Conservation (phyloP, 2,888 invertebrate species). For the Dinocampus coccinellae region DNA sequence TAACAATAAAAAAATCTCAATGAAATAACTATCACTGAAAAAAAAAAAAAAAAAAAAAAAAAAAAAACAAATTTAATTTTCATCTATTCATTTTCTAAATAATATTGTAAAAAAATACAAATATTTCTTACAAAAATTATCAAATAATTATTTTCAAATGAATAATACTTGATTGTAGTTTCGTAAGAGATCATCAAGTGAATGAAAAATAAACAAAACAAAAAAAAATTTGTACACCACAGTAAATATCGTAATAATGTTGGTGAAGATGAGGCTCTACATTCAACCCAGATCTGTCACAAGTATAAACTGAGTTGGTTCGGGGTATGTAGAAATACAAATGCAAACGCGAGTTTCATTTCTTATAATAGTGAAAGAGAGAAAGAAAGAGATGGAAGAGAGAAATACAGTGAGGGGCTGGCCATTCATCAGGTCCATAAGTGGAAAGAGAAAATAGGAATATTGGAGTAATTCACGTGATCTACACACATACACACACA, state of each 20-base stretch:
- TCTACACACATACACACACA: too few species aligned
- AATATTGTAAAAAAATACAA: too few species aligned
- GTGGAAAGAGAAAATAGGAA: constrained; percentile 38
- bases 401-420: constrained; percentile 33
- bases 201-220: too few species aligned
- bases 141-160: too few species aligned
- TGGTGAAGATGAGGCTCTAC: constrained; percentile 22
- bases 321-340: constrained; percentile 41
- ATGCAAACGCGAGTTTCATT: background rate
- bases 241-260: constrained; percentile 25
- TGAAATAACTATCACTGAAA: too few species aligned
- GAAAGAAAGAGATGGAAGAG: constrained; percentile 6
- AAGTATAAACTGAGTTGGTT: constrained; percentile 41
- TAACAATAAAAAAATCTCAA: too few species aligned
- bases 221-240: background rate
- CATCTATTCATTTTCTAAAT: too few species aligned
- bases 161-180: too few species aligned
- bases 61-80: too few species aligned
- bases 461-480: constrained; percentile 25
- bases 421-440: constrained; percentile 56
- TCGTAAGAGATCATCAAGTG: constrained; percentile 31
- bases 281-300: constrained; percentile 64
- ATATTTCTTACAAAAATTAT: too few species aligned
- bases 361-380: constrained; percentile 25
- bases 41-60: too few species aligned